A percentile compares a stretch with the other conserved stretches of the same genome.
Evolutionary conservation across 2,113 vertebrate genomes (phyloP).

Genomic region (Amazona vittata): DNA sequence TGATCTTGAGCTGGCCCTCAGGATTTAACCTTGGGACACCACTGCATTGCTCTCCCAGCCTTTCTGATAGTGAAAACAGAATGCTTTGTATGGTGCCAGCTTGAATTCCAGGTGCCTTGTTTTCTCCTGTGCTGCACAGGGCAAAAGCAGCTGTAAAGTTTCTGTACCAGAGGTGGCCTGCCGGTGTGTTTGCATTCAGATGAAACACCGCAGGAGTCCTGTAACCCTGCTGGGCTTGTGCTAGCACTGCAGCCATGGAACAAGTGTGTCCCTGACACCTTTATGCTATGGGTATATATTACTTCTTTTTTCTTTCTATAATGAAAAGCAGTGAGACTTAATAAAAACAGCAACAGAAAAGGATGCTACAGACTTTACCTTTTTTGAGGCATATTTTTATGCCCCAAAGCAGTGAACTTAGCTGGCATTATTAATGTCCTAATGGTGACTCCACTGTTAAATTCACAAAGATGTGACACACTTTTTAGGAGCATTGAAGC

Average conservation of each 20-base stretch:
- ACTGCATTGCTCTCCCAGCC: not conserved
- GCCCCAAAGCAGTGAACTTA: not conserved
- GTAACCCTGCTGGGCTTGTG: not conserved
- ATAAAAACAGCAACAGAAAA: not conserved
- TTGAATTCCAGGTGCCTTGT: not conserved
- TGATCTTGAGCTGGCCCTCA: not conserved
- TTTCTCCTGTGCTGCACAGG: not conserved
- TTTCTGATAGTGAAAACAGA: not conserved
- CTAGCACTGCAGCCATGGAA: not conserved
- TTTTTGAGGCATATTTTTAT: not conserved
- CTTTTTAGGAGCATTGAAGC: not conserved
- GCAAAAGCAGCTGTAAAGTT: not conserved
- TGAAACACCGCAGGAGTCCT: not conserved
- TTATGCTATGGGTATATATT: not conserved
- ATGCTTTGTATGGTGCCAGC: not conserved
- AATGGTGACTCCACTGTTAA: not conserved
- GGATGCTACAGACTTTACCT: accelerated
- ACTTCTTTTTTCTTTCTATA: not conserved
- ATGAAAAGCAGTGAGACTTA: not conserved
- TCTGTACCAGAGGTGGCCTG: not conserved
- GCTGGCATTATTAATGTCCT: not conserved
- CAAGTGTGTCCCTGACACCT: not conserved
- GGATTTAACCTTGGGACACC: not conserved
- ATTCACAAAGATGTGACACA: not conserved
- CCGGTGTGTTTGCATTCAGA: not conserved